These are phyloP conservation scores for Drosophila navojoa DNA, from an alignment of 1,140 invertebrate genomes.

Conservation along the genomic window DNA sequence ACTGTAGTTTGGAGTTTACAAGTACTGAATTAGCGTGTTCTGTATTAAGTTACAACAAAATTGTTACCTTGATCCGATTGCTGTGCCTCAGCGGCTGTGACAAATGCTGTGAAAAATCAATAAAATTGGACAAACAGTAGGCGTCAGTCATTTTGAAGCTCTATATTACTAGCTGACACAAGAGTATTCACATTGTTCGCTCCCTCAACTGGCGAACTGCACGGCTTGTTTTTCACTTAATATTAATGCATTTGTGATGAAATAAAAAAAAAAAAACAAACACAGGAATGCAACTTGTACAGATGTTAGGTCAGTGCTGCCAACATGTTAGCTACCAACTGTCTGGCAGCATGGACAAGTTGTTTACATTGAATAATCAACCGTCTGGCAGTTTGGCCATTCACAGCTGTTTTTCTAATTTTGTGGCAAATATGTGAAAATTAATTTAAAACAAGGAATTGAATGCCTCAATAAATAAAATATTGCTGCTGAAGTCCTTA, in stretches of 20 bases:
- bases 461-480: neutral
- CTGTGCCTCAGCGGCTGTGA: conserved; percentile 79
- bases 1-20: conserved; percentile 85
- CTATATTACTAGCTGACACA: neutral
- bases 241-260: conserved; percentile 29
- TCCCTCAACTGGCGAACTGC: conserved; percentile 2
- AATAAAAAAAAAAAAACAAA: conserved; percentile 33
- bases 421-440: conserved; percentile 11
- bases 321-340: neutral
- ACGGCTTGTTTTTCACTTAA: conserved; percentile 17
- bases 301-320: conserved; percentile 33
- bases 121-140: conserved; percentile 78
- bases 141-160: conserved; percentile 65
- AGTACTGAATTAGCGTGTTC: conserved; percentile 2
- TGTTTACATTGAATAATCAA: conserved; percentile 19
- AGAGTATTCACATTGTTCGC: conserved; percentile 24
- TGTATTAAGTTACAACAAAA: conserved; percentile 45
- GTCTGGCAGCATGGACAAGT: conserved; percentile 2
- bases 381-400: conserved; percentile 10
- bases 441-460: neutral
- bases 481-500: neutral
- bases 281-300: conserved; percentile 26
- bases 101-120: conserved; percentile 78
- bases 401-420: conserved; percentile 20
- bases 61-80: conserved; percentile 79